These are phyloP conservation scores for Forbesichthys papilliferus DNA, from an alignment of 2,113 vertebrate genomes.

Conservation along the genomic window DNA sequence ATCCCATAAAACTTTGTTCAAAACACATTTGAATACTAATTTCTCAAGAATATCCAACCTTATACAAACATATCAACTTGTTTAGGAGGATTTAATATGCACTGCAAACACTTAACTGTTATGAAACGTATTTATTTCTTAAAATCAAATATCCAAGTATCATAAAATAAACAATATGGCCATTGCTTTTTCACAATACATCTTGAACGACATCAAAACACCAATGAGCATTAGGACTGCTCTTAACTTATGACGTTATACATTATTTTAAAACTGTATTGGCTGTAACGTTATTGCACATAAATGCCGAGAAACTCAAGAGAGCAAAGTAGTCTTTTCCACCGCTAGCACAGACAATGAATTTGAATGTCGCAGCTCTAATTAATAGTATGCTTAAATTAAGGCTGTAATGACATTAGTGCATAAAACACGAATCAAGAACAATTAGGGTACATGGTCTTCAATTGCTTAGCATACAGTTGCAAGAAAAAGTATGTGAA, in stretches of 20 bases:
- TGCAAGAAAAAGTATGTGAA: too few species aligned
- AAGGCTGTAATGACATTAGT: not conserved
- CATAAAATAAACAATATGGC: not conserved
- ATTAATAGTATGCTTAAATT: not conserved
- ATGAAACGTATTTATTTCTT: constrained; percentile 1
- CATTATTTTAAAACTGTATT: not conserved
- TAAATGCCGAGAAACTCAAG: not conserved
- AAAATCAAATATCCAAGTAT: not conserved
- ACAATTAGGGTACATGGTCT: not conserved
- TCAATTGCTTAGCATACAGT: not conserved
- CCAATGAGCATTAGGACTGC: not conserved
- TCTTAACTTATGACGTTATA: not conserved
- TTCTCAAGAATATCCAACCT: not conserved
- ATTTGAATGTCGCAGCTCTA: not conserved
- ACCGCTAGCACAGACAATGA: too few species aligned
- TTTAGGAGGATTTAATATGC: not conserved
- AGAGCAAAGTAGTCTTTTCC: not conserved
- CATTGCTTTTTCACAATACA: not conserved
- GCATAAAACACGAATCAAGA: not conserved
- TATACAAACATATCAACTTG: not conserved
- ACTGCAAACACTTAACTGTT: constrained; percentile 8
- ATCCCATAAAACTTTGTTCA: too few species aligned
- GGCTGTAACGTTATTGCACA: constrained; percentile 4
- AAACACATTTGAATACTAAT: not conserved
- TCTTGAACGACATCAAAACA: not conserved